These are phyloP conservation scores for Podarcis muralis DNA, from an alignment of 2,113 vertebrate species.

Conservation along the genomic window DNA sequence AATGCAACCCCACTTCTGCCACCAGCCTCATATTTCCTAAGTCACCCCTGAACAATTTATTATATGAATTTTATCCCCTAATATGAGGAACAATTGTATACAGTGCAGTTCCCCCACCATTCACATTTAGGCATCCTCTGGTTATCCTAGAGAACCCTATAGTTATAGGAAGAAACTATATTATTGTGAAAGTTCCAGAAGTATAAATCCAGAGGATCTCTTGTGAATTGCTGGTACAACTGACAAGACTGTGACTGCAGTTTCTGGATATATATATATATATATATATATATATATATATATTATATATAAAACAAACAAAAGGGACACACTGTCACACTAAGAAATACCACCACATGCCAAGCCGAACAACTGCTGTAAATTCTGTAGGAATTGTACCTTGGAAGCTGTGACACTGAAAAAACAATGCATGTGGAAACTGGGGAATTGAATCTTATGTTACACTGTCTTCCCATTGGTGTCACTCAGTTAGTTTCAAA, in stretches of 20 bases:
- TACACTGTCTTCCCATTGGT: neutral
- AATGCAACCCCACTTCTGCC: neutral
- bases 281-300: neutral
- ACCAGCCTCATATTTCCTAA: neutral
- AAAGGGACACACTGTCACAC: neutral
- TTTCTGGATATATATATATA: neutral
- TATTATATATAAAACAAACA: neutral
- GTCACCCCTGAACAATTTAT: neutral
- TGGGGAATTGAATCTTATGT: neutral
- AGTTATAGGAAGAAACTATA: neutral
- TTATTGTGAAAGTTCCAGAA: neutral
- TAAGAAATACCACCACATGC: neutral
- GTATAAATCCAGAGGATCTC: neutral
- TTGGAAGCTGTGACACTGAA: neutral
- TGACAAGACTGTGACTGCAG: neutral
- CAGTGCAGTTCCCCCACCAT: neutral
- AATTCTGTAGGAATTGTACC: constrained; percentile 11
- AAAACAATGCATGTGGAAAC: neutral
- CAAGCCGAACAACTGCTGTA: neutral
- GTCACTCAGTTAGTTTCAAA: neutral
- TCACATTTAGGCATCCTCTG: neutral
- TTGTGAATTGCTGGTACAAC: neutral
- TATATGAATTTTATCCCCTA: neutral
- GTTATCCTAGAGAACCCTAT: neutral
- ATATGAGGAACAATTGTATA: neutral